Base-by-base conservation (phyloP, 2,797 vertebrate genomes). In the Chelon labrosus region DNA sequence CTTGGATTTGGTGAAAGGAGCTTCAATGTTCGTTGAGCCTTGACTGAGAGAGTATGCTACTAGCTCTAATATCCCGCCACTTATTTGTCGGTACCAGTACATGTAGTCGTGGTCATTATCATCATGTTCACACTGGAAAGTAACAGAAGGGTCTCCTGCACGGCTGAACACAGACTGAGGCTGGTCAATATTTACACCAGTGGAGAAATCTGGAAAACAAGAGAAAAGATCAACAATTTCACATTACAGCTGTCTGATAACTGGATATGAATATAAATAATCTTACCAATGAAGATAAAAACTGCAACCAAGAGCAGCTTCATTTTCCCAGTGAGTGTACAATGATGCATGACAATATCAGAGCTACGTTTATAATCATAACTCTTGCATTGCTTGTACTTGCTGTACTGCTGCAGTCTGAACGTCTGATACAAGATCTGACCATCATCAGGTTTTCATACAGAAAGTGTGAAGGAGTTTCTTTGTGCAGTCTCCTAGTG, bases 41-140 rank as follows among this genome's bases (percentile, higher is more conserved):
- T 64, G 63, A 16, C 54, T 20, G 2, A 7, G 0, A 49, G 78
- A 80, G 57, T 37, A 71, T 7, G 83, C 20, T 6, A 92, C 10
- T 4, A 90, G 25, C 50, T 83, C 31, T 11, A 89, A 37, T 44
- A 53, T 44, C 14, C 54, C 47, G 0, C 41, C 1, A 4, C 10
- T 35, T n/a, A 37, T 68, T 16, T 89, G 88, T 73, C 42, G 87
- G 82, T 90, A 92, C 91, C 92, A 93, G 77, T 14, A 91, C 85
- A 92, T 89, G 51, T 75, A 16, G 20, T 13, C 72, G 58, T 85
- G 14, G 2, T 13, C 31, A 0, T 0, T 0, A 0, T 88, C 80
- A 53, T 91, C 54, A 16, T 92, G 89, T 22, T 81, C 47, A 73
- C 92, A 91, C 9, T 70, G 42, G 39, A 89, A 19, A 20, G 61